Evolutionary conservation across 1,140 invertebrate species (phyloP).

Genomic region (Sitobion miscanthi): DNA sequence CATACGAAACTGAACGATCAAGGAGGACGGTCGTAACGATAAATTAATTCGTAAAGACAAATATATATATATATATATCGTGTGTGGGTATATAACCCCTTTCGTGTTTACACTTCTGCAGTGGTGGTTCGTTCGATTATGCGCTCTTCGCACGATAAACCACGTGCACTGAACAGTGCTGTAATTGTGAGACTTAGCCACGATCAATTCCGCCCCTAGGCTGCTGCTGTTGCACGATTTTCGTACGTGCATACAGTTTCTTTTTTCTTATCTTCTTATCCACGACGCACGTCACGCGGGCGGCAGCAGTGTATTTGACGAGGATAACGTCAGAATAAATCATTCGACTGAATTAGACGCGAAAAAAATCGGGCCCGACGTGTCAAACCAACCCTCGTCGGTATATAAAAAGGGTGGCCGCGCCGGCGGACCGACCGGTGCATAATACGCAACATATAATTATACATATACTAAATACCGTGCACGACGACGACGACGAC

Average conservation of each 20-base stretch:
- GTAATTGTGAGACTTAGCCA: not conserved
- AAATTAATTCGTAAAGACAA: not conserved
- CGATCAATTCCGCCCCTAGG: not conserved
- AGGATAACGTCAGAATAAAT: conserved; percentile 2
- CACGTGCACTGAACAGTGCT: not conserved
- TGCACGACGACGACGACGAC: not conserved
- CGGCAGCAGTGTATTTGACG: not conserved
- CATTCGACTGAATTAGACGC: not conserved
- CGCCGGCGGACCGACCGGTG: not conserved
- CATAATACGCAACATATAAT: not conserved
- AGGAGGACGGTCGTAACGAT: not conserved
- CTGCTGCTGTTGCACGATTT: not conserved
- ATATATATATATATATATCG: not conserved
- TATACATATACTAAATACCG: not conserved
- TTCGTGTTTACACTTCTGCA: not conserved
- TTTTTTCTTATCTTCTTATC: not conserved
- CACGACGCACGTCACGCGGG: not conserved
- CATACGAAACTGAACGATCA: not conserved
- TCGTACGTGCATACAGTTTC: not conserved
- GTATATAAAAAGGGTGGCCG: not conserved
- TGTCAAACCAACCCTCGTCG: not conserved
- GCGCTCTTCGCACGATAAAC: not conserved
- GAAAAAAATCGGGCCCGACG: not conserved
- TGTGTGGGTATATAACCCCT: not conserved
- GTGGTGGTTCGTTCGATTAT: not conserved